These are phyloP conservation scores for Diachasmimorpha longicaudata DNA, from an alignment of 1,140 invertebrate species.

Conservation along the genomic window DNA sequence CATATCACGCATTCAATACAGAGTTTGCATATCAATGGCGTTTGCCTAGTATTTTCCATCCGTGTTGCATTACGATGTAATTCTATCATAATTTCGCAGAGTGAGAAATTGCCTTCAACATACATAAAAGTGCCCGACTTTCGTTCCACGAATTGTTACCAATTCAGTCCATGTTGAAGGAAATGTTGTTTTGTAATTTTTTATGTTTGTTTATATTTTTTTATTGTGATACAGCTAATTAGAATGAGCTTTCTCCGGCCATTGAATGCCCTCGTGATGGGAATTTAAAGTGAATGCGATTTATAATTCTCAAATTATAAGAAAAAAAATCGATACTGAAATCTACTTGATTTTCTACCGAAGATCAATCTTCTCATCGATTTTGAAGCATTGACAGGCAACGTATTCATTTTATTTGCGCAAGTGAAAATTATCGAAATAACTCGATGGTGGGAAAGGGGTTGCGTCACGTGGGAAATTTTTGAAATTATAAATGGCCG, in stretches of 20 bases:
- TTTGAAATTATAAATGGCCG: neutral
- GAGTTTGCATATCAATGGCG: neutral
- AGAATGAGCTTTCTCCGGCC: too few relatives aligned
- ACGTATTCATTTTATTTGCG: neutral
- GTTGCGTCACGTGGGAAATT: slow-evolving; percentile 2
- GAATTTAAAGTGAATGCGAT: too few relatives aligned
- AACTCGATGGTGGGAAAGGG: neutral
- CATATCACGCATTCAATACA: neutral
- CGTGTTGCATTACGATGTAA: neutral
- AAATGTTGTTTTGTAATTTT: too few relatives aligned
- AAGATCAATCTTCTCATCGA: too few relatives aligned
- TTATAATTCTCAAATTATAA: too few relatives aligned
- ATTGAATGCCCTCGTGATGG: too few relatives aligned
- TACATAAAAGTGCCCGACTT: neutral
- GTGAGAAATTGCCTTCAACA: neutral
- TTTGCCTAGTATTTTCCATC: neutral
- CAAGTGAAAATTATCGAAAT: neutral
- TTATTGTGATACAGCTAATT: too few relatives aligned
- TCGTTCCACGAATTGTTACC: neutral
- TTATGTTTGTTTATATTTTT: too few relatives aligned
- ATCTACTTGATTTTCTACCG: too few relatives aligned
- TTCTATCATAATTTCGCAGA: neutral
- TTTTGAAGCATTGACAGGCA: too few relatives aligned
- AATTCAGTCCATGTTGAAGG: too few relatives aligned
- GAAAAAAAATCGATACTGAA: too few relatives aligned